Base-by-base conservation (phyloP, 2,797 vertebrate genomes). In the Australoheros facetus region DNA sequence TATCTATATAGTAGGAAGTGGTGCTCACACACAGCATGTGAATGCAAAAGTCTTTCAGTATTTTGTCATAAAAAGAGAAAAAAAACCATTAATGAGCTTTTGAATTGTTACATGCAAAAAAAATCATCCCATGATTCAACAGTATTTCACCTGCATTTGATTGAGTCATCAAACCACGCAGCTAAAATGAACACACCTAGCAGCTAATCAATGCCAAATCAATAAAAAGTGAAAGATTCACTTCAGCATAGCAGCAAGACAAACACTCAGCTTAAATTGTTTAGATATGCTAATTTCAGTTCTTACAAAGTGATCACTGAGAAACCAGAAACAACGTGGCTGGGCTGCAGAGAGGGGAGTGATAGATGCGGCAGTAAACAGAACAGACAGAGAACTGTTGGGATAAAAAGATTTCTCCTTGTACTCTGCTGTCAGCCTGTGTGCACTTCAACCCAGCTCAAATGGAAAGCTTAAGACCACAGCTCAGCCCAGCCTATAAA, bases 241-340 rank as follows among this genome's bases (percentile, higher is more conserved):
- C 42, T 75, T 70, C 57, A 23, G 57, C 55, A 60, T 2, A n/a
- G 72, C 75, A 84, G 74, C 77, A 80, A 75, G 62, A 59, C 80
- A 88, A 86, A 84, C 69, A 90, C 77, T 85, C 73, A 80, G 60
- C 60, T 75, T 69, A 66, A 79, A n/a, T 81, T 89, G 86, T 85
- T 80, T 56, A 70, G 59, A 72, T 86, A 88, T 88, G 84, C 30
- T 82, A 84, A 91, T 81, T 51, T 4, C 56, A 19, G 28, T 70
- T 56, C 37, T 17, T 81, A 57, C 66, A 81, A 70, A 84, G 64
- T 55, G 69, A 76, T 45, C 70, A 80, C 34, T 51, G 37, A 74
- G 56, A 72, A 56, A 73, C 14, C 42, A 71, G 58, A 75, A 56
- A 56, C 23, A 37, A 56, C 3, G 8, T 59, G 75, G 76, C 30